Percentiles rank a stretch among this genome's conserved stretches.
These are phyloP conservation scores for Sparus aurata DNA, from an alignment of 2,797 vertebrate species.

Conservation along the genomic window DNA sequence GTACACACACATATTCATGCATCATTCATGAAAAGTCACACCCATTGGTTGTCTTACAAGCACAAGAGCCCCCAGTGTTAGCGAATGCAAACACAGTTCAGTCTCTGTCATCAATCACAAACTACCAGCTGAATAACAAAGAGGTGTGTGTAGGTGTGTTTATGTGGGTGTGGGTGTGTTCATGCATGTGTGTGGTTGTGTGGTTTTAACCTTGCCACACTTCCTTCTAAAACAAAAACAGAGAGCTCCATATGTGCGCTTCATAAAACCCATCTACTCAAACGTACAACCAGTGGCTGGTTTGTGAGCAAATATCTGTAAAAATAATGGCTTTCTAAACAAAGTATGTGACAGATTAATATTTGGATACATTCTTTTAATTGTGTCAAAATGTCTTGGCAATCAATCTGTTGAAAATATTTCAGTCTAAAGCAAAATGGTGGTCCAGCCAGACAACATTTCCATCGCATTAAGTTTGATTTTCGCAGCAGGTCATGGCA, in stretches of 20 bases:
- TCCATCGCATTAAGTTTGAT: too few relatives aligned
- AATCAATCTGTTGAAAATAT: too few relatives aligned
- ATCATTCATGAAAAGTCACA: conserved; percentile 26
- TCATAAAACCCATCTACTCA: neutral
- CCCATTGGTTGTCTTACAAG: conserved; percentile 35
- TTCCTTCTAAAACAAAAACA: conserved; percentile 41
- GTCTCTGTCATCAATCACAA: conserved; percentile 46
- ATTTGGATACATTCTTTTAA: too few relatives aligned
- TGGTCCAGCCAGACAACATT: too few relatives aligned
- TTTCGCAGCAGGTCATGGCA: too few relatives aligned
- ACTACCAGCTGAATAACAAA: conserved; percentile 59
- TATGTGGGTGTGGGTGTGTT: conserved; percentile 10
- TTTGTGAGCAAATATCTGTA: neutral
- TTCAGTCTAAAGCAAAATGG: too few relatives aligned
- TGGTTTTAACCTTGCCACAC: conserved; percentile 47
- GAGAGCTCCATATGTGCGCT: conserved; percentile 2
- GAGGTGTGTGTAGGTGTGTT: conserved; percentile 10
- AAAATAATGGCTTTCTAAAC: too few relatives aligned
- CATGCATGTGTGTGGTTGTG: conserved; percentile 20
- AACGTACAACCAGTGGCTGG: neutral
- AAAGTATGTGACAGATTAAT: neutral
- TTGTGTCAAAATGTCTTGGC: too few relatives aligned
- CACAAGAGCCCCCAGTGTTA: conserved; percentile 9
- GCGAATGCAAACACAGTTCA: conserved; percentile 29
- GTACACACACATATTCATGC: conserved; percentile 2